These are phyloP conservation scores for Percina caprodes DNA, from an alignment of 2,113 vertebrate species.

Conservation along the genomic window DNA sequence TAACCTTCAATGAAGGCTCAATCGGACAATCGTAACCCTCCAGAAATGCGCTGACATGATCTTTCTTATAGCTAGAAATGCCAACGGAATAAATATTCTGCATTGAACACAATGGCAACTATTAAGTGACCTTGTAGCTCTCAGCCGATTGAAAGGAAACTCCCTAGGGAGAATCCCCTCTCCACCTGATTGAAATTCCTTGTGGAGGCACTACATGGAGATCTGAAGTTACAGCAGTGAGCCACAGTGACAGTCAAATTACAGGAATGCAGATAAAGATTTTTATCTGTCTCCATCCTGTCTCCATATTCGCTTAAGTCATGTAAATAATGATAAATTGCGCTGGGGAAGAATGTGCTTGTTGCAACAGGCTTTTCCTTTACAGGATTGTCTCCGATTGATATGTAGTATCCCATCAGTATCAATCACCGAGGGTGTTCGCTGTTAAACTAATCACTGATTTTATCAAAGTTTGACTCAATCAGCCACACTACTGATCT, in stretches of 20 bases:
- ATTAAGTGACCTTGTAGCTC: constrained; percentile 58
- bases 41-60: constrained; percentile 40
- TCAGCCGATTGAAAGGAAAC: constrained; percentile 22
- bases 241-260: constrained; percentile 62
- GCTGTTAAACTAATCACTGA: constrained; percentile 61
- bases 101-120: constrained; percentile 19
- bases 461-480: constrained; percentile 54
- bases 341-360: constrained; percentile 41
- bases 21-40: constrained; percentile 52
- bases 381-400: constrained; percentile 32
- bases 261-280: constrained; percentile 51
- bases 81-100: constrained; percentile 48
- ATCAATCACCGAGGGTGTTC: constrained; percentile 52
- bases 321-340: constrained; percentile 57
- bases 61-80: constrained; percentile 32
- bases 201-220: constrained; percentile 3
- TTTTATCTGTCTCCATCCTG: constrained; percentile 38
- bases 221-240: constrained; percentile 37
- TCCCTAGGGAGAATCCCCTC: constrained; percentile 14
- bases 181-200: constrained; percentile 68
- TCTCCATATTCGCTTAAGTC: constrained; percentile 19
- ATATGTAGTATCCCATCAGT: constrained; percentile 34
- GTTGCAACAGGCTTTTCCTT: constrained; percentile 22
- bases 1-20: constrained; percentile 58
- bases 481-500: constrained; percentile 32